Conservation (phyloP, 2,888 invertebrate genomes). For the Allolobophora icterica region DNA sequence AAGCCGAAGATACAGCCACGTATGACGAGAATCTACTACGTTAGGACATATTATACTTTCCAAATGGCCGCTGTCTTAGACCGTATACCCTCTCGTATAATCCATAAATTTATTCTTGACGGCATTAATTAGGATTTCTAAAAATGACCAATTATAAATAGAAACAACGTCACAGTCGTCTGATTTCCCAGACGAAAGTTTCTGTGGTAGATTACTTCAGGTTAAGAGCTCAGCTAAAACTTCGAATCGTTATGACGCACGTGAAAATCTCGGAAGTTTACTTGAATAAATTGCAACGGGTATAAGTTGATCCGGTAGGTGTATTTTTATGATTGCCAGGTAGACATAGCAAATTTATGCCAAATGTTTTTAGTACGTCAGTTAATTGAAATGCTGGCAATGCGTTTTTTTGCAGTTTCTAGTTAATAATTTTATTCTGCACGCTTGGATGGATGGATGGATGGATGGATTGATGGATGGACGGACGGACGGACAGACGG, state of each 20-base stretch:
- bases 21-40: neutral
- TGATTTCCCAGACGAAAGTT: too few relatives aligned
- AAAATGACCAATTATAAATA: neutral
- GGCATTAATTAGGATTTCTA: too few relatives aligned
- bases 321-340: neutral
- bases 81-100: neutral
- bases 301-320: neutral
- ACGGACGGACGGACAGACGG: neutral
- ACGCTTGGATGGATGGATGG: neutral
- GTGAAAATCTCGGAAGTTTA: neutral
- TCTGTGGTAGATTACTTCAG: too few relatives aligned
- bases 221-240: neutral
- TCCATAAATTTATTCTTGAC: neutral
- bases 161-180: too few relatives aligned
- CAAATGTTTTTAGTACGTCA: neutral
- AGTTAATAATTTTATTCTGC: neutral
- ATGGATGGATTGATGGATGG: neutral
- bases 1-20: neutral
- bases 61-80: too few relatives aligned
- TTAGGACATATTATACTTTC: too few relatives aligned
- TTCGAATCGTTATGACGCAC: neutral
- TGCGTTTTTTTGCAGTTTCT: neutral
- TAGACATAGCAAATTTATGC: neutral
- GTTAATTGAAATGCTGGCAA: neutral
- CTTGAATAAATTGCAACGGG: neutral